phyloP scores from a whole-genome alignment of 2,888 invertebrate genomes.

The Platycnemis pennipes region DNA sequence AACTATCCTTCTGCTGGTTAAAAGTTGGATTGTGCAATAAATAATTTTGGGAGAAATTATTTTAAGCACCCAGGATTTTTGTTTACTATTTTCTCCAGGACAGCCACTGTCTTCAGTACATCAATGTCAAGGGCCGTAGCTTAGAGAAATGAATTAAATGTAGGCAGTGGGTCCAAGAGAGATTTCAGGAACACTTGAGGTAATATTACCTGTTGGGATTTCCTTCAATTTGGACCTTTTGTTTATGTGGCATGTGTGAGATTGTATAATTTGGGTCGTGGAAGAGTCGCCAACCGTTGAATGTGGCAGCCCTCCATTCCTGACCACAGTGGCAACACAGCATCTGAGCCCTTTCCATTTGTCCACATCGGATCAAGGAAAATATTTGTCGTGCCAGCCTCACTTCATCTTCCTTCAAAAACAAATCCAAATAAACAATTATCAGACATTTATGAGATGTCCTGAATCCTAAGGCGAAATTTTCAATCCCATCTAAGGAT shows the following conservation, averaged over 20 bases:
- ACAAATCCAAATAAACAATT: constrained; percentile 44
- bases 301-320: constrained; percentile 93
- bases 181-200: not conserved
- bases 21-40: no score
- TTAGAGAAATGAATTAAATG: not conserved
- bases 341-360: constrained; percentile 91
- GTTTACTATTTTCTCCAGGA: no score
- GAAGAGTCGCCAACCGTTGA: constrained; percentile 94
- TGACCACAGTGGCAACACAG: constrained; percentile 93
- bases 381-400: constrained; percentile 84
- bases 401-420: constrained; percentile 85
- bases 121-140: no score
- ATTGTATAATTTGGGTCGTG: constrained; percentile 90
- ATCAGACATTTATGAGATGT: not conserved
- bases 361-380: constrained; percentile 90
- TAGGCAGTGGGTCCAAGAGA: not conserved
- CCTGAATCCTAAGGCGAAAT: no score
- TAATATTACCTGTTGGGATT: constrained; percentile 87
- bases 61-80: no score
- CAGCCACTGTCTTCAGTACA: no score
- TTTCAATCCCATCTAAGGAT: no score
- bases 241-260: constrained; percentile 71
- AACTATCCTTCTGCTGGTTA: no score
- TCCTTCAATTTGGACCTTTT: constrained; percentile 85
- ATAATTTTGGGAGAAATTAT: no score